A percentile compares a stretch with the other conserved stretches of the same genome.
These are phyloP conservation scores for Zelleria hepariella DNA, from an alignment of 2,888 invertebrate species.

Conservation along the genomic window DNA sequence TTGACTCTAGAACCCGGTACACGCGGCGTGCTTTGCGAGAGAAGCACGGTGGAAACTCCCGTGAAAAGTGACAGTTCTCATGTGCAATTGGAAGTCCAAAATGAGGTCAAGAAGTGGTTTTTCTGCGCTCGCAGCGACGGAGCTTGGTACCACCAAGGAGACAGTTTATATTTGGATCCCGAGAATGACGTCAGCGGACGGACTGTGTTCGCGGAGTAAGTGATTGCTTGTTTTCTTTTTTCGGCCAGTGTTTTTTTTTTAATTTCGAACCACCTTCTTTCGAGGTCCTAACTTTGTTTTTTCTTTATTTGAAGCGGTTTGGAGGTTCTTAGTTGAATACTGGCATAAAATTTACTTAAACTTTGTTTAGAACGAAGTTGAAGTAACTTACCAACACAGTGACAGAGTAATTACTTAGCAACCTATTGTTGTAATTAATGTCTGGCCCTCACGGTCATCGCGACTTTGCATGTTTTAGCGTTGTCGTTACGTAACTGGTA, in stretches of 20 bases:
- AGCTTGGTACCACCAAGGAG: constrained; percentile 51
- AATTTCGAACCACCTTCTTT: neutral
- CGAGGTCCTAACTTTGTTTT: neutral
- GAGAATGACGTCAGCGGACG: constrained; percentile 52
- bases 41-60: constrained; percentile 21
- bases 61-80: constrained; percentile 20
- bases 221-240: constrained; percentile 11
- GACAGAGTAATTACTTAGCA: too few species aligned
- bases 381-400: neutral
- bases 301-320: neutral
- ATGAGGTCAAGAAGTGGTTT: constrained; percentile 33
- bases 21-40: constrained; percentile 25
- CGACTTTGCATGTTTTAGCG: too few species aligned
- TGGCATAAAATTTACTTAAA: neutral
- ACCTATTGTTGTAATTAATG: too few species aligned
- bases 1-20: constrained; percentile 40
- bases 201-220: constrained; percentile 27
- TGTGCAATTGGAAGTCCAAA: constrained; percentile 29
- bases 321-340: neutral
- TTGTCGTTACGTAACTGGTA: too few species aligned
- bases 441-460: too few species aligned
- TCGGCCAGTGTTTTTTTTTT: constrained; percentile 4
- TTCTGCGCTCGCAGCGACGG: constrained; percentile 48
- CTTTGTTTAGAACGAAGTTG: neutral
- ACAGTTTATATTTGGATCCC: constrained; percentile 49